Conservation (phyloP, 1,140 invertebrate species). For the Drosophila kikkawai region DNA sequence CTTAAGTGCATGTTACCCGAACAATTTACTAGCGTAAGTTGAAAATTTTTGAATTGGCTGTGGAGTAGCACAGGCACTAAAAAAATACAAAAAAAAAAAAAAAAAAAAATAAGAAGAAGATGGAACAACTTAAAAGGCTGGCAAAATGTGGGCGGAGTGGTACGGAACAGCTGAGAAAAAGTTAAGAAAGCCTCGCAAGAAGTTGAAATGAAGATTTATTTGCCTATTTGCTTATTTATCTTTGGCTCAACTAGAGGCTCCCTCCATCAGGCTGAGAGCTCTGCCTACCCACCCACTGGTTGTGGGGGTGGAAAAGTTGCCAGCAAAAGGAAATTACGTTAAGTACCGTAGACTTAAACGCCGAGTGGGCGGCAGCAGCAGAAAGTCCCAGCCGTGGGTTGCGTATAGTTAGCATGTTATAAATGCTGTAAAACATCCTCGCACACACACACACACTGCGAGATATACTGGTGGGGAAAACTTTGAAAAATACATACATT, state of each 20-base stretch:
- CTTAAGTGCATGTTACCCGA: conserved; percentile 82
- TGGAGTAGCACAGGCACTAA: conserved; percentile 23
- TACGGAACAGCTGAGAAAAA: conserved; percentile 51
- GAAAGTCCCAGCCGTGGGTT: conserved; percentile 32
- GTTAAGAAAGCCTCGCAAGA: conserved; percentile 69
- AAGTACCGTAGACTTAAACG: conserved; percentile 73
- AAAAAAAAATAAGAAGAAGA: background rate
- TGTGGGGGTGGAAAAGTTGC: conserved; percentile 16
- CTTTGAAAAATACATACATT: background rate
- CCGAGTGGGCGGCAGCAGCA: conserved; percentile 9
- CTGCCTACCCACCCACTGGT: too few species aligned
- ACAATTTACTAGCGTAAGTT: conserved; percentile 82
- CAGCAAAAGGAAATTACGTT: conserved; percentile 62
- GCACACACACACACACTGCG: conserved; percentile 11
- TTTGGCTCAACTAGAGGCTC: conserved; percentile 60
- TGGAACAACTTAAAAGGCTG: conserved; percentile 22
- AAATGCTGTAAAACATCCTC: conserved; percentile 57
- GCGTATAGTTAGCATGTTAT: conserved; percentile 67
- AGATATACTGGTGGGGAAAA: conserved; percentile 3
- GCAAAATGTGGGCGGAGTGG: conserved; percentile 8
- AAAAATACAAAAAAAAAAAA: conserved; percentile 6
- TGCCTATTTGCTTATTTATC: conserved; percentile 82
- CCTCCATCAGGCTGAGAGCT: conserved; percentile 3
- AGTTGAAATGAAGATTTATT: conserved; percentile 83
- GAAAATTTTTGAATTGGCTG: conserved; percentile 75